Conservation (phyloP, 2,113 vertebrate species). For the Cryptomyrus ogoouensis region DNA sequence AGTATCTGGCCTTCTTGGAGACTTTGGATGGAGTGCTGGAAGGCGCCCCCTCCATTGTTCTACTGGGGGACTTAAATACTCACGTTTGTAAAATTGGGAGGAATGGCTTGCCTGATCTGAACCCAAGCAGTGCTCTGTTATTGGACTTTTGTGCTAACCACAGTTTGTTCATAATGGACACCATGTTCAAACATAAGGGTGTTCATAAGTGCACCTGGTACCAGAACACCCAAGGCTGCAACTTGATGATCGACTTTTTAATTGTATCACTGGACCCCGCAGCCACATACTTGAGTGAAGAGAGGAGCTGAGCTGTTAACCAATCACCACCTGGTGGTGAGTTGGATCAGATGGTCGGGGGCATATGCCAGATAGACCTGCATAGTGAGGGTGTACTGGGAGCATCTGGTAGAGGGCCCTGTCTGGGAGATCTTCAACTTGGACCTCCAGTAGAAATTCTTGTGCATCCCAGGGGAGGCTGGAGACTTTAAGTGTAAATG, state of each 20-base stretch:
- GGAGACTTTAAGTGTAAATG: too few relatives aligned
- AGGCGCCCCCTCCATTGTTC: neutral
- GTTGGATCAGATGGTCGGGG: neutral
- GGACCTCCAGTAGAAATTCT: too few relatives aligned
- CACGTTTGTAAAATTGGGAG: too few relatives aligned
- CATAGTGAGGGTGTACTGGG: too few relatives aligned
- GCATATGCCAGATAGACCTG: too few relatives aligned
- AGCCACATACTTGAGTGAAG: neutral
- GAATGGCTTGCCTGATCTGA: neutral
- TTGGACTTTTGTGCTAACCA: neutral
- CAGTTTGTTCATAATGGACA: neutral
- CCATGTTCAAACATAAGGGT: neutral
- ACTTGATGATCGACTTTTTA: neutral
- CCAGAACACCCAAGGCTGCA: neutral
- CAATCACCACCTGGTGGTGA: neutral
- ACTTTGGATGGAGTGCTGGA: neutral
- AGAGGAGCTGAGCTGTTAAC: neutral
- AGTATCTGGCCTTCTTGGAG: neutral
- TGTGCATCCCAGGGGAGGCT: too few relatives aligned
- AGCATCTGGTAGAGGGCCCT: too few relatives aligned
- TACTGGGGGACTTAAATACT: too few relatives aligned
- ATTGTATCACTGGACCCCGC: neutral
- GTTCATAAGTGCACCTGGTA: neutral
- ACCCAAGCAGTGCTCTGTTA: neutral
- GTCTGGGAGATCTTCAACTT: too few relatives aligned